Conservation (phyloP, 1,140 invertebrate species). For the Drosophila nigromelanica region DNA sequence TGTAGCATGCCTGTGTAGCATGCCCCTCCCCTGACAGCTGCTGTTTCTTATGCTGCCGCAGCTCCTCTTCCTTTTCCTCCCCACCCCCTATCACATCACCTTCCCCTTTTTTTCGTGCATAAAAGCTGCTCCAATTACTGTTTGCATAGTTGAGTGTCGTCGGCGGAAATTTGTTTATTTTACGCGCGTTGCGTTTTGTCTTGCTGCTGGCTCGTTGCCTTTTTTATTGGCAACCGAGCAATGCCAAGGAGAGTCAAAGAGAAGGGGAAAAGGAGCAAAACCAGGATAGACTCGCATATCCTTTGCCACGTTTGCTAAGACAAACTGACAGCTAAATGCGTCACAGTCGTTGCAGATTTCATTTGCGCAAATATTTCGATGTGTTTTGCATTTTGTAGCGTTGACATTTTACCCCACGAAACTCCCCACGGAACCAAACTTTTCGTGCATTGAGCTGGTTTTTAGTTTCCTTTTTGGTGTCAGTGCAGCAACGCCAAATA, state of each 20-base stretch:
- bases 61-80: background rate
- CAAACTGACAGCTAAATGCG: constrained; percentile 78
- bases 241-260: constrained; percentile 5
- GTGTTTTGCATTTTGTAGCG: constrained; percentile 41
- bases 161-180: constrained; percentile 81
- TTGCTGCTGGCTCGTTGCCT: constrained; percentile 45
- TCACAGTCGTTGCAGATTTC: constrained; percentile 76
- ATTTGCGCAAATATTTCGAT: constrained; percentile 69
- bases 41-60: constrained; percentile 5
- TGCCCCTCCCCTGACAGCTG: constrained; percentile 5
- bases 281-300: constrained; percentile 36
- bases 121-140: constrained; percentile 76
- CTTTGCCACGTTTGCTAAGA: constrained; percentile 55
- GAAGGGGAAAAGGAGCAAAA: constrained; percentile 24
- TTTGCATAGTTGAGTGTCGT: constrained; percentile 81
- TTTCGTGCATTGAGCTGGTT: constrained; percentile 41
- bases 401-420: constrained; percentile 55
- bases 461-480: constrained; percentile 33
- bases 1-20: constrained; percentile 19
- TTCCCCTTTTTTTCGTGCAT: constrained; percentile 32
- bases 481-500: background rate
- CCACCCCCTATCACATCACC: constrained; percentile 12
- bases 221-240: constrained; percentile 48
- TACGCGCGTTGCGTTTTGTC: constrained; percentile 75
- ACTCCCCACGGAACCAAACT: constrained; percentile 28